phyloP scores from a whole-genome alignment of 2,113 vertebrate species.

The Sylvilagus bachmani region DNA sequence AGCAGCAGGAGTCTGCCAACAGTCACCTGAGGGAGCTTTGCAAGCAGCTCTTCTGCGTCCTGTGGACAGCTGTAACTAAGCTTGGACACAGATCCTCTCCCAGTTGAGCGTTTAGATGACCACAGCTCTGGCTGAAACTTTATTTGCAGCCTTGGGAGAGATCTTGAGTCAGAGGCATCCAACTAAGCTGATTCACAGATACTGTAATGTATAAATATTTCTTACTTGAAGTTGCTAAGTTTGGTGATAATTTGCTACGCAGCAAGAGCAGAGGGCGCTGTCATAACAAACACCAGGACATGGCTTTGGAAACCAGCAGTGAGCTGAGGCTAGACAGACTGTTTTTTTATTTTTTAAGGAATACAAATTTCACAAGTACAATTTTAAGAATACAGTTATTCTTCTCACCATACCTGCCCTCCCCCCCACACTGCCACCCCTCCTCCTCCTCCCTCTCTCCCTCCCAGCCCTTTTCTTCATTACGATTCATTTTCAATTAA shows the following conservation, averaged over 20 bases:
- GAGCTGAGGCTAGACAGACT: background rate
- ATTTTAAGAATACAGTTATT: no score
- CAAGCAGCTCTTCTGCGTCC: background rate
- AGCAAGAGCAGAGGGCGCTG: background rate
- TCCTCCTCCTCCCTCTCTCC: no score
- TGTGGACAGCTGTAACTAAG: conserved; percentile 40
- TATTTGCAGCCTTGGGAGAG: conserved; percentile 26
- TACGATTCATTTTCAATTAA: no score
- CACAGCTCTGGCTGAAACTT: conserved; percentile 17
- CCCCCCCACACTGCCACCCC: no score
- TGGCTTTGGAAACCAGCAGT: background rate
- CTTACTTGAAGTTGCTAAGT: conserved; percentile 42
- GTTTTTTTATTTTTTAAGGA: no score
- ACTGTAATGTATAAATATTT: background rate
- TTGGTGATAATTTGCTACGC: conserved; percentile 29
- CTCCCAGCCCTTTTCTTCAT: no score
- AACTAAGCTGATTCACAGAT: conserved; percentile 48
- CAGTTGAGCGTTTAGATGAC: conserved; percentile 37
- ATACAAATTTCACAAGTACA: no score
- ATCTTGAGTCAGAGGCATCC: conserved; percentile 19
- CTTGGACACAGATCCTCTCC: background rate
- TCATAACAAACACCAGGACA: background rate
- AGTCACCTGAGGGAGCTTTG: conserved; percentile 27
- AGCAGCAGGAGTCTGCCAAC: background rate
- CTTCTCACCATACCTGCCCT: no score